These are phyloP conservation scores for Pangasianodon hypophthalmus DNA, from an alignment of 2,113 vertebrate genomes.

Conservation along the genomic window DNA sequence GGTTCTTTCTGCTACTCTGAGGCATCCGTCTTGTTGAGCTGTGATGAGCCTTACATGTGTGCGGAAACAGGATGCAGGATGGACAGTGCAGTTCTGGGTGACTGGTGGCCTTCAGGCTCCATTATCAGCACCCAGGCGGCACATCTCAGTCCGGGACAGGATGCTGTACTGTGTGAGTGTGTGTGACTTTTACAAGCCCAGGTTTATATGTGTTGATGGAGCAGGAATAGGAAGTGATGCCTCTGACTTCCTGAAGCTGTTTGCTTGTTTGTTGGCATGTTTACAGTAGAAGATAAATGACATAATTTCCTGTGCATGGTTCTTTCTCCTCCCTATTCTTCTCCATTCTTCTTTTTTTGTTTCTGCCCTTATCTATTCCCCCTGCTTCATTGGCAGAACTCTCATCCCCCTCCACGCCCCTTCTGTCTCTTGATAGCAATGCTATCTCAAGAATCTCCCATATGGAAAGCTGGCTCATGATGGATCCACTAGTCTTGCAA, in stretches of 20 bases:
- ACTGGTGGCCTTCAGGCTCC: constrained; percentile 49
- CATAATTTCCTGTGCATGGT: constrained; percentile 53
- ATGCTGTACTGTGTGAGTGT: not conserved
- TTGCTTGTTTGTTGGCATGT: constrained; percentile 48
- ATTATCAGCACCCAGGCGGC: constrained; percentile 58
- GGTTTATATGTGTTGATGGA: constrained; percentile 1
- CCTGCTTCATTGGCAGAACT: not conserved
- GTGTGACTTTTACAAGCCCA: constrained; percentile 11
- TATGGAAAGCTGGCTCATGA: constrained; percentile 35
- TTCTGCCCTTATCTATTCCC: constrained; percentile 24
- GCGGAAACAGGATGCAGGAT: constrained; percentile 66
- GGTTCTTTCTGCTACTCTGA: not conserved
- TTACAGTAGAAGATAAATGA: constrained; percentile 49
- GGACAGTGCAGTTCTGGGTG: constrained; percentile 54
- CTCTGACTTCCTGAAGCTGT: constrained; percentile 43
- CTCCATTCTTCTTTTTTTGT: not conserved
- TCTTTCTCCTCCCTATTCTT: not conserved
- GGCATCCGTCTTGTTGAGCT: not conserved
- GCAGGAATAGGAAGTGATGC: constrained; percentile 33
- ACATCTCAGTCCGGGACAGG: constrained; percentile 27
- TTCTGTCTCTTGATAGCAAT: constrained; percentile 20
- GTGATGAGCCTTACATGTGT: constrained; percentile 60
- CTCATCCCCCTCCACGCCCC: not conserved
- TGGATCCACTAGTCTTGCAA: constrained; percentile 48
- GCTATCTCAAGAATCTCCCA: constrained; percentile 37